These are phyloP conservation scores for Pangasius djambal DNA, from an alignment of 2,797 vertebrate genomes.

Conservation along the genomic window DNA sequence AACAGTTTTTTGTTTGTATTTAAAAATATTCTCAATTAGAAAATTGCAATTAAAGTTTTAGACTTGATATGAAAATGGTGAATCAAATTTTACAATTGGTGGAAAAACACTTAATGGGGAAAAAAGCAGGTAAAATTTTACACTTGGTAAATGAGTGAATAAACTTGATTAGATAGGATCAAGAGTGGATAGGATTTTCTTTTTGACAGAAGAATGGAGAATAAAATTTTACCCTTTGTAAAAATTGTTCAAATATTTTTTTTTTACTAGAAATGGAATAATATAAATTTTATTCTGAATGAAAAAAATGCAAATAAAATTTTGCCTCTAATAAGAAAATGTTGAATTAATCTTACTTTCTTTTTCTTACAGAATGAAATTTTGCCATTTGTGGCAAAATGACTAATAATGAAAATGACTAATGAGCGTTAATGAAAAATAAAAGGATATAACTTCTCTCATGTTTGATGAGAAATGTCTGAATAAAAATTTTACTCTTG, in stretches of 20 bases:
- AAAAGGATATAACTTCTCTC: background rate
- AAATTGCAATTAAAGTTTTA: background rate
- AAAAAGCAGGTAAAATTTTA: background rate
- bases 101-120: background rate
- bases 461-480: background rate
- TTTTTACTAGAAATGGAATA: background rate
- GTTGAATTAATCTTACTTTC: background rate
- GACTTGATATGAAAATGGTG: background rate
- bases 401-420: background rate
- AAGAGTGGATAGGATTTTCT: background rate
- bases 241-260: background rate
- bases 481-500: background rate
- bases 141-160: background rate
- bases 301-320: background rate
- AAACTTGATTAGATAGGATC: background rate
- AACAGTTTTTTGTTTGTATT: background rate
- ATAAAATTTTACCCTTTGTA: background rate
- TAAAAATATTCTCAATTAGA: background rate
- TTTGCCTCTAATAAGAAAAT: background rate
- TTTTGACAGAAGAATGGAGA: background rate
- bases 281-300: background rate
- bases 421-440: background rate
- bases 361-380: background rate
- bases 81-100: background rate
- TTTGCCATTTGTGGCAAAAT: background rate